phyloP scores from a whole-genome alignment of 2,113 vertebrate species.

The Etheostoma cragini region DNA sequence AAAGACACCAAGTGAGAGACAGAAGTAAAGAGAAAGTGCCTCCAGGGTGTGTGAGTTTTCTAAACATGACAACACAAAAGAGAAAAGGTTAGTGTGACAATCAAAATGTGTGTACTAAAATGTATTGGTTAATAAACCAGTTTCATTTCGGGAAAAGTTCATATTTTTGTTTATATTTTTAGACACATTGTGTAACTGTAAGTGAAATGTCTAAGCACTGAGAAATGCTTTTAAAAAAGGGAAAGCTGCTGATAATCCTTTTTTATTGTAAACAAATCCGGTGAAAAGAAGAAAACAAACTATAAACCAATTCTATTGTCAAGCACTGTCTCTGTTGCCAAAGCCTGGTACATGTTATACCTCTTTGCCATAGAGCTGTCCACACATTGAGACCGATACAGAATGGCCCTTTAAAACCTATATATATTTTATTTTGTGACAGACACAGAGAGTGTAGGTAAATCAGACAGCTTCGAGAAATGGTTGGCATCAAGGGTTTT shows the following conservation, averaged over 20 bases:
- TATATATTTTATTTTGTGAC: not conserved
- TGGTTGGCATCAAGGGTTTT: not conserved
- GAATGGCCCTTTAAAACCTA: not conserved
- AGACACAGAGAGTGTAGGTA: not conserved
- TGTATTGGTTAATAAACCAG: constrained; percentile 1
- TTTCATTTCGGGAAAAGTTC: constrained; percentile 5
- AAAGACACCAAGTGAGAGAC: constrained; percentile 17
- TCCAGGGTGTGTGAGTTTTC: constrained; percentile 33
- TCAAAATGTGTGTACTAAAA: constrained; percentile 39
- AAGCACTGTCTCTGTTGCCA: not conserved
- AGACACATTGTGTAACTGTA: not conserved
- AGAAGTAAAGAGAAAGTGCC: constrained; percentile 19
- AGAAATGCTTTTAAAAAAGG: constrained; percentile 26
- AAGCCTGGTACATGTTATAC: not conserved
- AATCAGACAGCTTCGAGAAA: not conserved
- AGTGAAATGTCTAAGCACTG: not conserved
- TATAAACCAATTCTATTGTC: not conserved
- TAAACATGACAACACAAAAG: constrained; percentile 48
- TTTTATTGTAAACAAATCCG: not conserved
- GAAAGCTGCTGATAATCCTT: not conserved
- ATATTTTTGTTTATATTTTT: not conserved
- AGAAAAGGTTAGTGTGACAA: constrained; percentile 65
- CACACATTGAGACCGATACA: not conserved
- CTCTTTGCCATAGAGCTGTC: not conserved
- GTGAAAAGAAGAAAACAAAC: constrained; percentile 17